Evolutionary conservation across 2,888 invertebrate species (phyloP).

Genomic region (Apotomis capreana): DNA sequence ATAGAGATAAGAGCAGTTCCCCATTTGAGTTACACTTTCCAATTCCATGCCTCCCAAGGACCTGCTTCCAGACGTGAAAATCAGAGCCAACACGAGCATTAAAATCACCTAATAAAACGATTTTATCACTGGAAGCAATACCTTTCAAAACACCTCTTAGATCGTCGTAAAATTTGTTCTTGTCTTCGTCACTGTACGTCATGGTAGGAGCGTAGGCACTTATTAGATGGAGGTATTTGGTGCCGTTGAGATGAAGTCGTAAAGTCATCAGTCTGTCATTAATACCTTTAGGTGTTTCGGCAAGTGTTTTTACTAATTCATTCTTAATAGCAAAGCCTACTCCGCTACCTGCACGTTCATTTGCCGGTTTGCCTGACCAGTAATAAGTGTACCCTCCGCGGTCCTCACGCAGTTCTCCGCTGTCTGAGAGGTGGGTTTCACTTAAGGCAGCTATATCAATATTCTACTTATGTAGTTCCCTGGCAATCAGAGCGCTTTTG

Average conservation of each 20-base stretch:
- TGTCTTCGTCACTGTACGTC: not conserved
- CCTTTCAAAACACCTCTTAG: not conserved
- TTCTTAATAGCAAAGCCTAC: constrained; percentile 5
- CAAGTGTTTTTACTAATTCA: not conserved
- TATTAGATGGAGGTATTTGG: not conserved
- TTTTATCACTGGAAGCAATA: not conserved
- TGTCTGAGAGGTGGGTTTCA: constrained; percentile 33
- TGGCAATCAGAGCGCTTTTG: not conserved
- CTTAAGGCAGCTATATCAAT: constrained; percentile 38
- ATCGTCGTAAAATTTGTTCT: not conserved
- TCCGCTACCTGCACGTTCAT: not conserved
- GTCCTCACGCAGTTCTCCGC: constrained; percentile 30
- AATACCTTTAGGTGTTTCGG: not conserved
- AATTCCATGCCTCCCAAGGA: constrained; percentile 44
- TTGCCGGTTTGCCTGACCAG: constrained; percentile 21
- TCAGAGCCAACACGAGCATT: constrained; percentile 37
- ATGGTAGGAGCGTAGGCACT: constrained; percentile 11
- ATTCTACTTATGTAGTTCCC: not conserved
- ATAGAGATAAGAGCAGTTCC: constrained; percentile 34
- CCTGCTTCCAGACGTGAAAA: constrained; percentile 35
- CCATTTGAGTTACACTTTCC: constrained; percentile 46
- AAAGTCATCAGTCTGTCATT: constrained; percentile 5
- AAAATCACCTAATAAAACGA: constrained; percentile 16
- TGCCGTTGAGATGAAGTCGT: not conserved
- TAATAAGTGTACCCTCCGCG: constrained; percentile 33